Base-by-base conservation (phyloP, 1,140 invertebrate genomes). In the Cydia fagiglandana region DNA sequence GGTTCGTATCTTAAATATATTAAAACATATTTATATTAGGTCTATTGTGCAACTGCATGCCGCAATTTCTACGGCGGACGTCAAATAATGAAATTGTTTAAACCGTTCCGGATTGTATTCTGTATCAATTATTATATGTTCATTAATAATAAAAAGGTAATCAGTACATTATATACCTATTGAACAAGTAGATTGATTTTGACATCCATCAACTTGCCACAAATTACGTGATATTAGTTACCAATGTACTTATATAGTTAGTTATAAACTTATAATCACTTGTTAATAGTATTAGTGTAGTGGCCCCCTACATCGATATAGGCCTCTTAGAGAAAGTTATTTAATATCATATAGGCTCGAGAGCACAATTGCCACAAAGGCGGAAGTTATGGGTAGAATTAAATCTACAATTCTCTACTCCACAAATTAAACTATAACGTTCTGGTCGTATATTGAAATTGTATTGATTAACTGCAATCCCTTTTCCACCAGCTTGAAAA, bases 281-380 rank as follows among this genome's bases (percentile, higher is more conserved):
- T 53, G 6, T 53, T 17, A 17, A 53, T 12, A 4, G 50, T 53
- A 1, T 53, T 17, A n/a, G 24, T 24, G 24, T 6, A 53, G 6
- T 53, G 50, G 6, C 15, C n/a, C n/a, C 6, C n/a, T 17, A 53
- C 50, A 6, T 53, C 50, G 2, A 24, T 61, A 61, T 61, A 24
- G 56, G 20, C 17, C 56, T 47, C 45, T 61, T 24, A 6, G 17
- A 61, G 56, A 61, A 61, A 61, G 56, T 61, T 24, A 61, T 61
- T 24, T 61, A 61, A 61, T 61, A 24, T 24, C 20, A 53, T 17
- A 17, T 17, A 17, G n/a, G 50, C 50, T 6, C 20, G 56, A 61
- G 56, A 61, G 56, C 56, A 61, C 56, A 61, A 61, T 61, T 61
- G 20, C 56, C 56, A 17, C 20, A 20, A 61, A 61, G 56, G 12